Conservation (phyloP, 2,888 invertebrate species). For the Pterostichus madidus region DNA sequence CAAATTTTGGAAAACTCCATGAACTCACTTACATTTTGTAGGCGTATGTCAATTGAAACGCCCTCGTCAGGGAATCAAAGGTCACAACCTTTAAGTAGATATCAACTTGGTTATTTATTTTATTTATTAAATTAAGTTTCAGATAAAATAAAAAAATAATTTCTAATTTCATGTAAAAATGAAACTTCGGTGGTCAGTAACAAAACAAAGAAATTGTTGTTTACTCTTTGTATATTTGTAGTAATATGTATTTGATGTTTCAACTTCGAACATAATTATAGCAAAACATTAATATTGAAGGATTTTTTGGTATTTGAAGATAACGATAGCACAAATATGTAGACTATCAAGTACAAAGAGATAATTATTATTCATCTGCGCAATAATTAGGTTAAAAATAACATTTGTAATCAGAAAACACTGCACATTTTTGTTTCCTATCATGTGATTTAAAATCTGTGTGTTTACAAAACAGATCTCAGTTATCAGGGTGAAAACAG, state of each 20-base stretch:
- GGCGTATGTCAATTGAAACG: too few relatives aligned
- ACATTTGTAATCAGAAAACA: conserved; percentile 34
- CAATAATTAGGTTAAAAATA: conserved; percentile 56
- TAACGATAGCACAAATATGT: background rate
- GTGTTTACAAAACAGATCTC: conserved; percentile 51
- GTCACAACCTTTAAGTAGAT: too few relatives aligned
- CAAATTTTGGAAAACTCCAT: too few relatives aligned
- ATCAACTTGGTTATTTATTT: too few relatives aligned
- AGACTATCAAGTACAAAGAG: conserved; percentile 9
- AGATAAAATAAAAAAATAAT: too few relatives aligned
- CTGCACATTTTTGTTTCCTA: conserved; percentile 47
- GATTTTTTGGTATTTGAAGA: conserved; percentile 33
- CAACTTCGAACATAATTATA: background rate
- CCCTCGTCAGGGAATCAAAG: too few relatives aligned
- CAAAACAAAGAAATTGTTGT: background rate
- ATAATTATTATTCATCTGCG: conserved; percentile 27
- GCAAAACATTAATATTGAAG: conserved; percentile 11
- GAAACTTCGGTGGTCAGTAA: background rate
- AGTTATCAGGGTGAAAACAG: conserved; percentile 45
- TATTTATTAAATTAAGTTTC: too few relatives aligned
- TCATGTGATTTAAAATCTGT: conserved; percentile 51
- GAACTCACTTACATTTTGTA: too few relatives aligned
- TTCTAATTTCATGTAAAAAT: too few relatives aligned
- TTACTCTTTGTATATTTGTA: background rate
- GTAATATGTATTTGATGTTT: background rate